phyloP scores from a whole-genome alignment of 2,113 vertebrate species.

The Ctenodactylus gundi region DNA sequence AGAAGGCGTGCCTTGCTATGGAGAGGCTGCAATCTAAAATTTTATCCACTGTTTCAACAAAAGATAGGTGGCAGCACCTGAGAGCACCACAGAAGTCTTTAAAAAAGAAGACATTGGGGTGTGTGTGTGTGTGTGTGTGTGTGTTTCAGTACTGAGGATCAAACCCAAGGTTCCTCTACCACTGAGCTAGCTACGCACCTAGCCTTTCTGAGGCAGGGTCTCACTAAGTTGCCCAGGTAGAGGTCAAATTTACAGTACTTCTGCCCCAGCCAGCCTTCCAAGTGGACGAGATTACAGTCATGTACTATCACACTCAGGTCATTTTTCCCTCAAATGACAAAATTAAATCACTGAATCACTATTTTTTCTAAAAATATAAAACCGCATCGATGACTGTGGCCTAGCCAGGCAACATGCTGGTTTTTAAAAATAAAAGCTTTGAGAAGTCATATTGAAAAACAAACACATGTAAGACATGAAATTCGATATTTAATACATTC shows the following conservation, averaged over 20 bases:
- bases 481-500: background rate
- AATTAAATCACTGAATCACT: background rate
- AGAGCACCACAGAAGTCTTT: background rate
- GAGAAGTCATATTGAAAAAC: background rate
- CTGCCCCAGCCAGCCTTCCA: background rate
- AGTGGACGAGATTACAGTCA: background rate
- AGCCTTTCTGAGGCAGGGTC: background rate
- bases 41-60: background rate
- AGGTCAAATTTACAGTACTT: background rate
- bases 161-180: background rate
- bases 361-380: conserved; percentile 34
- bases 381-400: background rate
- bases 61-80: background rate
- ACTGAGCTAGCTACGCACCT: background rate
- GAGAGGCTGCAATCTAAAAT: conserved; percentile 10
- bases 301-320: background rate
- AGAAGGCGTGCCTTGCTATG: background rate
- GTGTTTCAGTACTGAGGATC: background rate
- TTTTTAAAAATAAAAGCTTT: background rate
- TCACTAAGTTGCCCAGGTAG: background rate
- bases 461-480: background rate
- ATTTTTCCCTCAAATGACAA: background rate
- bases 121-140: background rate
- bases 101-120: background rate
- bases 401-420: background rate